Percentiles rank a stretch among this genome's conserved stretches.
These are phyloP conservation scores for Lepus timidus DNA, from an alignment of 2,113 vertebrate genomes.

Conservation along the genomic window DNA sequence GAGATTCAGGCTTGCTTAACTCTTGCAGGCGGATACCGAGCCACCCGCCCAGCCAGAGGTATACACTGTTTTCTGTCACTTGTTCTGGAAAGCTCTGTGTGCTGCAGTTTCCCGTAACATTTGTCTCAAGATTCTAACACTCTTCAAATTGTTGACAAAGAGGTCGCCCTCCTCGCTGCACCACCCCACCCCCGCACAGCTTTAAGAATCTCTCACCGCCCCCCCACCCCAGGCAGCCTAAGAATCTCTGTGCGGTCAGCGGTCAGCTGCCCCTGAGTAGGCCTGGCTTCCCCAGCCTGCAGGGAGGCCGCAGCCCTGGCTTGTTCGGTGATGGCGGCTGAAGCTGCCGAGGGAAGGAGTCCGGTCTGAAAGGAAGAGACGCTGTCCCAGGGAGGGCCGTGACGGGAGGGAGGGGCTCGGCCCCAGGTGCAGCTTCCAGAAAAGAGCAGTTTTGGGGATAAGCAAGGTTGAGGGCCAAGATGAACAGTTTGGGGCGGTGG, in stretches of 20 bases:
- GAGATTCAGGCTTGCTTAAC: constrained; percentile 66
- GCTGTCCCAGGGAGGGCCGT: not conserved
- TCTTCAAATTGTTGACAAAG: constrained; percentile 44
- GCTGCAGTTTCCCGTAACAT: constrained; percentile 12
- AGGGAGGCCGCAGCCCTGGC: not conserved
- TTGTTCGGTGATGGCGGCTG: constrained; percentile 9
- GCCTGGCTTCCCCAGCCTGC: not conserved
- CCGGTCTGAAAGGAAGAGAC: not conserved
- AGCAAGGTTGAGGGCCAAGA: not conserved
- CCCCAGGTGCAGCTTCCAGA: not conserved
- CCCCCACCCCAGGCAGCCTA: too few species aligned
- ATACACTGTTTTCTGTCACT: constrained; percentile 6
- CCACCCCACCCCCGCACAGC: not conserved
- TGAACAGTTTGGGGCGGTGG: not conserved
- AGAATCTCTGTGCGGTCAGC: too few species aligned
- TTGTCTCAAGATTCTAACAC: not conserved
- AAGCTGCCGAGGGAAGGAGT: not conserved
- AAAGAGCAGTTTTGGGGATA: not conserved
- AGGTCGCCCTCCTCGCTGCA: not conserved
- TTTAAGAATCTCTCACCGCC: not conserved
- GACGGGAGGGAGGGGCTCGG: too few species aligned
- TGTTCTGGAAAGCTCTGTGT: constrained; percentile 16
- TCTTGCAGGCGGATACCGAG: constrained; percentile 9
- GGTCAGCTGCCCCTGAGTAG: constrained; percentile 39
- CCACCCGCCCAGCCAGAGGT: not conserved